Conservation (phyloP, 2,888 invertebrate genomes). For the Drosophila fulvimacula region DNA sequence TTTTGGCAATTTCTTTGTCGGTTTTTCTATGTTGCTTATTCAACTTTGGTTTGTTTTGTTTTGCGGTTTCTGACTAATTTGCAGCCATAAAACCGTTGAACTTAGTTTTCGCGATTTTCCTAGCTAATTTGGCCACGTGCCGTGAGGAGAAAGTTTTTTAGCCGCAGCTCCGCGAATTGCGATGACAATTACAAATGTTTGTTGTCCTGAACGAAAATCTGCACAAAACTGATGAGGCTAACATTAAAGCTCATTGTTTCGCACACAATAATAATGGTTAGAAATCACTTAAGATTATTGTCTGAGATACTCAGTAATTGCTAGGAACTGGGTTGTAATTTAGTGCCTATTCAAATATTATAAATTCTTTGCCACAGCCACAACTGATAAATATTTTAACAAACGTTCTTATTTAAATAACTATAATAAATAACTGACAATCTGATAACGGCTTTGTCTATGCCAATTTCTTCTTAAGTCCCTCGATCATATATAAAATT, state of each 20-base stretch:
- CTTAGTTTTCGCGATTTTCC: slow-evolving; percentile 34
- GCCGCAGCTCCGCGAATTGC: slow-evolving; percentile 12
- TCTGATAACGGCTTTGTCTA: no score
- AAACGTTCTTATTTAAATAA: no score
- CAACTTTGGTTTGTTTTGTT: slow-evolving; percentile 15
- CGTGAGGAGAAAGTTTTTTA: background rate
- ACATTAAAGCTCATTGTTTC: slow-evolving; percentile 29
- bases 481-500: background rate
- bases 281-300: background rate
- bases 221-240: slow-evolving; percentile 28
- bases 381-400: no score
- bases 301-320: no score
- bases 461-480: no score
- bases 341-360: background rate
- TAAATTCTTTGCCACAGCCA: no score
- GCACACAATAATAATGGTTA: background rate
- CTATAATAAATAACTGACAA: no score
- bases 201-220: slow-evolving; percentile 15
- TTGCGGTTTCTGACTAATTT: slow-evolving; percentile 53
- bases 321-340: background rate
- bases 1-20: background rate
- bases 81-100: slow-evolving; percentile 53
- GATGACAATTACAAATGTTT: slow-evolving; percentile 53
- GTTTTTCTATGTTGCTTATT: background rate
- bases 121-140: slow-evolving; percentile 52